These are phyloP conservation scores for Pyrocephalus nanus DNA, from an alignment of 2,797 vertebrate species.

Conservation along the genomic window DNA sequence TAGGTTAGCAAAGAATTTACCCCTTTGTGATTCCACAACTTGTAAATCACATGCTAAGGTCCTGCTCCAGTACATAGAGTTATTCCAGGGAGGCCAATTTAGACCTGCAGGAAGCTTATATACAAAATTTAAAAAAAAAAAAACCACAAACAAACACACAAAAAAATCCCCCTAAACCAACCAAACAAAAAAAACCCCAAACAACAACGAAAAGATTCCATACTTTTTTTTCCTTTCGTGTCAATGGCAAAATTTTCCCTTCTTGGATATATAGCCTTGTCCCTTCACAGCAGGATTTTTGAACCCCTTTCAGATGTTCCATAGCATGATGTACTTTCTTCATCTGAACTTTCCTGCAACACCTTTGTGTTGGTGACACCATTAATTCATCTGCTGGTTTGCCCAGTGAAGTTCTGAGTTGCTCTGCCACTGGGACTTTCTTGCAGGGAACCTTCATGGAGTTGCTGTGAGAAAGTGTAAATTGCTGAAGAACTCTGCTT, in stretches of 20 bases:
- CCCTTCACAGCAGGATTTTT: background rate
- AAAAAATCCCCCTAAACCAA: background rate
- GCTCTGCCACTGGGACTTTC: background rate
- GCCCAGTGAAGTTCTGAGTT: background rate
- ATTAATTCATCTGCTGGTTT: background rate
- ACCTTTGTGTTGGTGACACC: background rate
- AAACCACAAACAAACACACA: background rate
- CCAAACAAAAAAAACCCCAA: background rate
- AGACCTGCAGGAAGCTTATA: background rate
- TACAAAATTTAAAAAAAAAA: background rate
- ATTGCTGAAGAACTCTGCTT: background rate
- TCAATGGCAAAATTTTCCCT: background rate
- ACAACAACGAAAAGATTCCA: background rate
- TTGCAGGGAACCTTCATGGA: background rate
- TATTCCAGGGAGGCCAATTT: background rate
- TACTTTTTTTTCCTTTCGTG: background rate
- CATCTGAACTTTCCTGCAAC: background rate
- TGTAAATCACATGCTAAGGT: background rate
- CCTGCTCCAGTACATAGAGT: background rate
- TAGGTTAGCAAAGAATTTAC: background rate
- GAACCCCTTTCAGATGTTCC: background rate
- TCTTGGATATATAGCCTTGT: background rate
- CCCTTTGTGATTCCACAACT: background rate
- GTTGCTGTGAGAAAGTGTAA: background rate
- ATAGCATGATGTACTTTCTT: background rate